A percentile compares a stretch with the other conserved stretches of the same genome.
Evolutionary conservation across 2,113 vertebrate genomes (phyloP).

Genomic region (Pseudorectes ferrugineus): DNA sequence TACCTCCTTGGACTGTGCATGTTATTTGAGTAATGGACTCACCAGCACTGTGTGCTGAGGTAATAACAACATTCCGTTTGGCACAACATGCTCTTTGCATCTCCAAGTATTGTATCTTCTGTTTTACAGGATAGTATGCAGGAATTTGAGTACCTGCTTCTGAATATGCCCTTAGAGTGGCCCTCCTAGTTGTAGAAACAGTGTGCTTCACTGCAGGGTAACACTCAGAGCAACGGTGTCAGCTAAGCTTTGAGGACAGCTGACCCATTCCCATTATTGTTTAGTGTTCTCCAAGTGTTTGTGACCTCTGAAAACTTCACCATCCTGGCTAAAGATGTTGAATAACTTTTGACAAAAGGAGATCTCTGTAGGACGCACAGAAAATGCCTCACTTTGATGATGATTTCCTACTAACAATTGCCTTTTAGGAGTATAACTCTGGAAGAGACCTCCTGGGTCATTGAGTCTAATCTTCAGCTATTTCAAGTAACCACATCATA

Average conservation of each 20-base stretch:
- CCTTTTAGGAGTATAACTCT: conserved; percentile 21
- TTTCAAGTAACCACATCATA: conserved; percentile 46
- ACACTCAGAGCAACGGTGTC: fast-evolving
- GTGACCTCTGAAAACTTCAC: not conserved
- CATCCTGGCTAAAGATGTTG: conserved; percentile 27
- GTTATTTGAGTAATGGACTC: not conserved
- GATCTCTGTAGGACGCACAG: not conserved
- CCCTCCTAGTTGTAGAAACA: not conserved
- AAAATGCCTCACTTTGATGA: conserved; percentile 16
- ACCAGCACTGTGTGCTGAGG: not conserved
- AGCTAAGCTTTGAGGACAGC: not conserved
- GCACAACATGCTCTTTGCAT: not conserved
- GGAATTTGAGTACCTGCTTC: not conserved
- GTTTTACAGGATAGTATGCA: not conserved
- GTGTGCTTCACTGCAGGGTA: not conserved
- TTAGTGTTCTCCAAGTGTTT: not conserved
- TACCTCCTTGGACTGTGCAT: not conserved
- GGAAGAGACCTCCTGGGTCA: conserved; percentile 45
- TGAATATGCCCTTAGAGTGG: not conserved
- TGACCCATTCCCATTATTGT: not conserved
- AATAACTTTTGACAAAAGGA: conserved; percentile 24
- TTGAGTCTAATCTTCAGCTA: conserved; percentile 25
- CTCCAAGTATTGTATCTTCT: not conserved
- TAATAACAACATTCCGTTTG: not conserved
- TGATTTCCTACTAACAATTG: conserved; percentile 33